Evolutionary conservation across 64 coral and sea anemone genomes (phyloP).

Genomic region (Astreopora myriophthalma): DNA sequence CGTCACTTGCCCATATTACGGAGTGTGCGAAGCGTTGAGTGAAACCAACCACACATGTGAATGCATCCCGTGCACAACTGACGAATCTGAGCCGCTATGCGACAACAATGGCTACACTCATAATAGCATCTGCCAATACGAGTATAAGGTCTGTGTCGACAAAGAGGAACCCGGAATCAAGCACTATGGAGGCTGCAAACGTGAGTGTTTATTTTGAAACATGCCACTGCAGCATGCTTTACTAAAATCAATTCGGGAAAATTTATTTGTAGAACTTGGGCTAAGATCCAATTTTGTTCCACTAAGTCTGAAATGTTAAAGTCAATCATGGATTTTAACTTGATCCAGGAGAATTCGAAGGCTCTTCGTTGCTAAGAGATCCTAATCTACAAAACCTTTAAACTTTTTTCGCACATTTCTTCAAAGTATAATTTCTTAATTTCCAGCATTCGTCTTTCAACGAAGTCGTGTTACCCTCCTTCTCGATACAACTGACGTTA

Average conservation of each 20-base stretch:
- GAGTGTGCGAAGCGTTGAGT: conserved; percentile 25
- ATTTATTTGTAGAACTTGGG: too few species aligned
- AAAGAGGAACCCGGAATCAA: conserved; percentile 42
- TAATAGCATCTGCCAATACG: conserved; percentile 51
- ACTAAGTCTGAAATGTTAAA: too few species aligned
- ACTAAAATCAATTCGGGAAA: too few species aligned
- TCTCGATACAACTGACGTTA: conserved; percentile 63
- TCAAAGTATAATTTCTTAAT: background rate
- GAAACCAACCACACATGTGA: conserved; percentile 30
- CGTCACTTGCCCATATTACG: conserved; percentile 50
- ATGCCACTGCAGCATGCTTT: too few species aligned
- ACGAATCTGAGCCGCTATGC: conserved; percentile 56
- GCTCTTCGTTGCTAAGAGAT: too few species aligned
- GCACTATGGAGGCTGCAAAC: conserved; percentile 67
- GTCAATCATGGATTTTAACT: too few species aligned
- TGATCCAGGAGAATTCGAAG: too few species aligned
- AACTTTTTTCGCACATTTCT: too few species aligned
- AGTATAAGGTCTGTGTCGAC: conserved; percentile 33
- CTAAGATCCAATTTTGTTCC: too few species aligned
- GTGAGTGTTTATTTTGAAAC: conserved; percentile 70
- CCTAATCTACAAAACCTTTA: too few species aligned
- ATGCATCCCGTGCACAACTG: conserved; percentile 2
- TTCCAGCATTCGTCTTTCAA: conserved; percentile 72
- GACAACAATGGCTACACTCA: conserved; percentile 56
- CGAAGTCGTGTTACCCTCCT: conserved; percentile 60